phyloP scores from a whole-genome alignment of 2,797 vertebrate species.

The Mus minutoides region DNA sequence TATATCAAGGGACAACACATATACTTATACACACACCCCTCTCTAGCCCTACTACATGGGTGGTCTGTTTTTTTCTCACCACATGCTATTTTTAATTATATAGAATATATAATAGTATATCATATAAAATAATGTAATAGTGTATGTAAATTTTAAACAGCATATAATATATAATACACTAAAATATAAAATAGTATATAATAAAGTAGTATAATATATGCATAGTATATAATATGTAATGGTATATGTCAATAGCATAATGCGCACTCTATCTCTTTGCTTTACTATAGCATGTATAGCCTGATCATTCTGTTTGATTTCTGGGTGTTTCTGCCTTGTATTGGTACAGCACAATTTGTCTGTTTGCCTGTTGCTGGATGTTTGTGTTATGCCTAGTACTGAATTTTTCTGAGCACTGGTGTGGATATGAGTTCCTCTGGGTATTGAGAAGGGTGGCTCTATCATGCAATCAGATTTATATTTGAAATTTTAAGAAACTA shows the following conservation, averaged over 20 bases:
- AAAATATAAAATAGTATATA: not conserved
- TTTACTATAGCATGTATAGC: not conserved
- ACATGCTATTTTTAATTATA: not conserved
- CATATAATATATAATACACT: not conserved
- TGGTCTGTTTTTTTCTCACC: not conserved
- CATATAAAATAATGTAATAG: not conserved
- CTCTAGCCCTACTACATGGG: not conserved
- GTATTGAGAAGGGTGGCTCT: not conserved
- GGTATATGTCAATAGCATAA: not conserved
- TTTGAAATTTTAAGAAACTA: conserved; percentile 8
- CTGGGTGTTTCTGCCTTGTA: not conserved
- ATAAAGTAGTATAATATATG: not conserved
- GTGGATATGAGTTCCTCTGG: not conserved
- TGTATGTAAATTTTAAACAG: not conserved
- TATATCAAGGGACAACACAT: not conserved
- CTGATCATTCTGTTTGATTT: not conserved
- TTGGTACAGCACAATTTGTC: not conserved
- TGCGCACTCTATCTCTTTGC: not conserved
- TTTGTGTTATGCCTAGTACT: not conserved
- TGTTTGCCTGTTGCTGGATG: not conserved
- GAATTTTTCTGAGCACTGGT: not conserved
- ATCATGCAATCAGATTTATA: not conserved
- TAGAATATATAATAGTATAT: not conserved
- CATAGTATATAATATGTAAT: not conserved
- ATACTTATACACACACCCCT: not conserved